A percentile compares a stretch with the other conserved stretches of the same genome.
Conservation (phyloP, 2,888 invertebrate genomes). For the Xestia sexstrigata region DNA sequence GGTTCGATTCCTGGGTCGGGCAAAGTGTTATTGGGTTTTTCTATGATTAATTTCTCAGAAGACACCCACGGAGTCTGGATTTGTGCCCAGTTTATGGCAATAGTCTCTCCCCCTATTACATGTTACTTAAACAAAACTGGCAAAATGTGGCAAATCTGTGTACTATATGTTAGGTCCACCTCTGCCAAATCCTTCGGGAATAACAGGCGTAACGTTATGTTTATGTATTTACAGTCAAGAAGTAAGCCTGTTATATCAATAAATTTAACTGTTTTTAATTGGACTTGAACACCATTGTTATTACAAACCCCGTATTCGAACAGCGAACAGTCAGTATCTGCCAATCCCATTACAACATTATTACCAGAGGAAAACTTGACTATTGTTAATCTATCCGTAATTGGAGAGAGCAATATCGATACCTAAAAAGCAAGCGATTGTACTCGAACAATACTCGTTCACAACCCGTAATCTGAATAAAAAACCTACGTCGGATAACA, state of each 20-base stretch:
- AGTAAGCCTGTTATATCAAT: background rate
- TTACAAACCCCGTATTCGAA: background rate
- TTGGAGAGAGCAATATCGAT: conserved; percentile 51
- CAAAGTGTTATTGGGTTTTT: too few relatives aligned
- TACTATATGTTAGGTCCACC: too few relatives aligned
- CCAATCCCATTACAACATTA: conserved; percentile 21
- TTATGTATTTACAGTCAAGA: background rate
- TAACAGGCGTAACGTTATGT: too few relatives aligned
- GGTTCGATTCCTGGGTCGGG: too few relatives aligned
- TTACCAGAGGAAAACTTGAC: conserved; percentile 29
- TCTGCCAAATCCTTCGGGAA: too few relatives aligned
- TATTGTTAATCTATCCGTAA: conserved; percentile 59
- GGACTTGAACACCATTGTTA: background rate
- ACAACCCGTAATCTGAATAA: conserved; percentile 51
- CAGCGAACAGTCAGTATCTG: background rate
- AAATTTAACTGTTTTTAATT: background rate
- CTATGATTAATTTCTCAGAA: too few relatives aligned
- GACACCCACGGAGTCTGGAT: too few relatives aligned
- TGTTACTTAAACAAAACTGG: too few relatives aligned
- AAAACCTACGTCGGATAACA: conserved; percentile 46
- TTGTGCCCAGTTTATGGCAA: too few relatives aligned
- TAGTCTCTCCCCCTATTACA: too few relatives aligned
- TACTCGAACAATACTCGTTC: conserved; percentile 56
- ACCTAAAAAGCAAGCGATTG: conserved; percentile 54
- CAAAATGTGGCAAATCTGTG: too few relatives aligned